Evolutionary conservation across 2,888 invertebrate genomes (phyloP), one percentile per base, ranked within the genome.

Genomic region (Ochropacha duplaris): DNA sequence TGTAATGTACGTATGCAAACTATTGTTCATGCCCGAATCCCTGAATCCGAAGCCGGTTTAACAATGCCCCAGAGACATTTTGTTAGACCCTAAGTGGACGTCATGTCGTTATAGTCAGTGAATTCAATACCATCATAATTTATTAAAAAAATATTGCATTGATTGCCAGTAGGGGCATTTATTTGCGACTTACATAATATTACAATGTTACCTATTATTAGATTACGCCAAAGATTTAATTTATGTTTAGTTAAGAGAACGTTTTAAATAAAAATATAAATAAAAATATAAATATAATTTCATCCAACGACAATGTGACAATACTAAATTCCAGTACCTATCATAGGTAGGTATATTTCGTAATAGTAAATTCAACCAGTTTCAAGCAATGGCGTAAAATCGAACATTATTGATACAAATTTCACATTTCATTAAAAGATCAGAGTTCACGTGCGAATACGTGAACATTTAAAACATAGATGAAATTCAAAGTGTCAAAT

Each of bases 21-120:
- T 62, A 67, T 67, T 70, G 70, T 70, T 72, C 66, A 66, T 65
- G 55, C 57, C 60, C 54, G 57, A 62, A 61, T 63, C 61, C 64
- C 56, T 55, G 59, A 59, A 61, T 62, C 60, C 50, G 57, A 61
- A 64, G 57, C 57, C 52, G 62, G 51, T 59, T 60, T 62, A 64
- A 68, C 66, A 65, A 66, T 62, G 61, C 72, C 68, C 64, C 56
- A 56, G 70, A 68, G 70, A 72, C 66, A 67, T 66, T 68, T 66
- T 64, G 58, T 64, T 54, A 61, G 55, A 59, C 55, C 64, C 57
- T 54, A 56, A 58, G 57, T 50, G 49, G 2, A 19, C 19, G 49
- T 16, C 52, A 55, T 64, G 51, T 49, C 44, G 60, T 55, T 59
- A 56, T 58, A 58, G 61, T 57, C 59, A 9, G 0, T 12, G 54